Conservation (phyloP, 2,888 invertebrate species). For the Arrhopalites spinosus region DNA sequence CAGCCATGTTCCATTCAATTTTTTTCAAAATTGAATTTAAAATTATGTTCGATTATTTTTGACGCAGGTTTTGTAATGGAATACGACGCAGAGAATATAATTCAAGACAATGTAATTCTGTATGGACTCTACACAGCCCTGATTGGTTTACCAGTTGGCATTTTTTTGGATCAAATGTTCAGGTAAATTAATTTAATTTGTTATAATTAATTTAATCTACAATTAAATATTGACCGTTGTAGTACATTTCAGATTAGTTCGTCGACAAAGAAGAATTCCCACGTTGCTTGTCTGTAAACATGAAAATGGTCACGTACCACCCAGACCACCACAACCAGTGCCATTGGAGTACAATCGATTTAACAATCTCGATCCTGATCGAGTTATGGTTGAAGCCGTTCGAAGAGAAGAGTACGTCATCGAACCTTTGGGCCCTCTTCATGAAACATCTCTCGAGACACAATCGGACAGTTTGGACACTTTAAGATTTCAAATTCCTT, state of each 20-base stretch:
- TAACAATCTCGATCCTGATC: slow-evolving; percentile 3
- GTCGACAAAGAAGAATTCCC: not conserved
- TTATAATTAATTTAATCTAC: not conserved
- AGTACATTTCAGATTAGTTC: not conserved
- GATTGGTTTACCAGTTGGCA: not conserved
- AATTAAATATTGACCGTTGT: not conserved
- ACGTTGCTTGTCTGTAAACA: slow-evolving; percentile 10
- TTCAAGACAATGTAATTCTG: not conserved
- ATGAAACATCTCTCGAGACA: not conserved
- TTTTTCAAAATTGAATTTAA: not conserved
- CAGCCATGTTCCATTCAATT: not conserved
- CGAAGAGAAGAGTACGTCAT: not conserved
- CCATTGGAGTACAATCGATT: not conserved
- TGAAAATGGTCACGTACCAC: not conserved
- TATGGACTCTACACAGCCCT: not conserved
- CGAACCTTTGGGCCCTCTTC: not conserved
- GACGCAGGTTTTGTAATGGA: not conserved
- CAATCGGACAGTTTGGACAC: not conserved
- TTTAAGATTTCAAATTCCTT: slow-evolving; percentile 21
- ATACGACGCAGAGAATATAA: not conserved
- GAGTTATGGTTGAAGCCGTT: slow-evolving; percentile 5
- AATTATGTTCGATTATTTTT: too few species aligned
- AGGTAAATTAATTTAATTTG: not conserved
- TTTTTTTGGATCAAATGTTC: not conserved
- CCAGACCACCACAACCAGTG: not conserved